These are phyloP conservation scores for Intellagama lesueurii DNA, from an alignment of 2,797 vertebrate genomes.

Conservation along the genomic window DNA sequence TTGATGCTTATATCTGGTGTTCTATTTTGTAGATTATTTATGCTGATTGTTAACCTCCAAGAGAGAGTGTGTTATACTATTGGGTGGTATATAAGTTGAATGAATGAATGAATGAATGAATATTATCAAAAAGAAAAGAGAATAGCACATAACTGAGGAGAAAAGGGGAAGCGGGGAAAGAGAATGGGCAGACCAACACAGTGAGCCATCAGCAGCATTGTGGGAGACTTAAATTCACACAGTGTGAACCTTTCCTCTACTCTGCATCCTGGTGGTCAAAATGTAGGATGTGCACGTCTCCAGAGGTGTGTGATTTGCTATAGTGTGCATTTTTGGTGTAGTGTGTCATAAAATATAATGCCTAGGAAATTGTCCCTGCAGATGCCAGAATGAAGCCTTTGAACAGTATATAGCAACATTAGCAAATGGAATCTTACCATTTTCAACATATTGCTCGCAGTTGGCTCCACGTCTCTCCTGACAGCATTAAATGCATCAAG, in stretches of 20 bases:
- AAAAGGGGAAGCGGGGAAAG: background rate
- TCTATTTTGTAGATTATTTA: no score
- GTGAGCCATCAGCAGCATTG: background rate
- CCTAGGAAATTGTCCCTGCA: no score
- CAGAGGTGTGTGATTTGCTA: background rate
- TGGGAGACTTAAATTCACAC: background rate
- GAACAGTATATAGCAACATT: background rate
- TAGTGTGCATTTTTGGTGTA: background rate
- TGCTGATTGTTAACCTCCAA: no score
- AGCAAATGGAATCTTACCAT: background rate
- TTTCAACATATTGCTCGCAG: conserved; percentile 23
- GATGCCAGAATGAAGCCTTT: background rate
- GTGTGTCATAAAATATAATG: no score
- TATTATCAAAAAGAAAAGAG: no score
- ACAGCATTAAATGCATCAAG: background rate
- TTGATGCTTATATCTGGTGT: no score
- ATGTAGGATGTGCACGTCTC: no score
- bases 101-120: no score
- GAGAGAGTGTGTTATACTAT: no score
- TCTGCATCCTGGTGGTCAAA: background rate
- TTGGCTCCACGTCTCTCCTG: background rate
- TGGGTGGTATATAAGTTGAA: no score
- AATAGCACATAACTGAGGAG: background rate
- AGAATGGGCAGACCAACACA: background rate
- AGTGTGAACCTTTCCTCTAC: background rate